Evolutionary conservation across 1,140 invertebrate genomes (phyloP).

Genomic region (Philopotamus ludificatus): DNA sequence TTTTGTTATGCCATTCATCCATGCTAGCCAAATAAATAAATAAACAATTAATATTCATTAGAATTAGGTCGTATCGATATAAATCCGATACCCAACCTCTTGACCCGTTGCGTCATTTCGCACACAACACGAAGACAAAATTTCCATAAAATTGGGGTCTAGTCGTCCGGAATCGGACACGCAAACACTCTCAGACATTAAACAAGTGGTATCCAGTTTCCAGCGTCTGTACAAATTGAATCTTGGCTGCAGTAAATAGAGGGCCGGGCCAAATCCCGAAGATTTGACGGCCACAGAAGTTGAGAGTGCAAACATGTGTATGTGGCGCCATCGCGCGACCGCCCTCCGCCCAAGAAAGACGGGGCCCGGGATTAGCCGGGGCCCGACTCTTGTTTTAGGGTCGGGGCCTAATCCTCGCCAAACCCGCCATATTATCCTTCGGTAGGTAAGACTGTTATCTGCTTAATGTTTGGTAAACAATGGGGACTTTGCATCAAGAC

Average conservation of each 20-base stretch:
- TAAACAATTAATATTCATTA: too few relatives aligned
- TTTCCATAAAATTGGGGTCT: too few relatives aligned
- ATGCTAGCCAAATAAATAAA: too few relatives aligned
- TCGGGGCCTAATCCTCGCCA: conserved; percentile 38
- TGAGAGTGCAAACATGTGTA: conserved; percentile 42
- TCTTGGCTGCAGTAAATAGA: neutral
- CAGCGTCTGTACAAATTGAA: too few relatives aligned
- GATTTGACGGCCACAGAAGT: conserved; percentile 34
- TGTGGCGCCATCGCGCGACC: conserved; percentile 37
- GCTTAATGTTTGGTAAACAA: conserved; percentile 61
- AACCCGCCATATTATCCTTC: conserved; percentile 41
- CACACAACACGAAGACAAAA: too few relatives aligned
- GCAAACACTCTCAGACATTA: too few relatives aligned
- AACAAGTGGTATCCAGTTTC: too few relatives aligned
- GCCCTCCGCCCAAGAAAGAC: conserved; percentile 28
- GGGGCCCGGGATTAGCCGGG: conserved; percentile 35
- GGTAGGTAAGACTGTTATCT: conserved; percentile 51
- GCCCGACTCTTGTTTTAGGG: conserved; percentile 39
- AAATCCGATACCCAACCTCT: too few relatives aligned
- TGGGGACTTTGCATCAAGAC: conserved; percentile 45
- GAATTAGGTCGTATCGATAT: too few relatives aligned
- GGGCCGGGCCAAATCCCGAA: conserved; percentile 16
- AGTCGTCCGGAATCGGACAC: too few relatives aligned
- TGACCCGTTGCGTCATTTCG: too few relatives aligned
- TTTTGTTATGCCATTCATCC: too few relatives aligned